Conservation (phyloP, 2,888 invertebrate genomes). For the Pogonocherus hispidulus region DNA sequence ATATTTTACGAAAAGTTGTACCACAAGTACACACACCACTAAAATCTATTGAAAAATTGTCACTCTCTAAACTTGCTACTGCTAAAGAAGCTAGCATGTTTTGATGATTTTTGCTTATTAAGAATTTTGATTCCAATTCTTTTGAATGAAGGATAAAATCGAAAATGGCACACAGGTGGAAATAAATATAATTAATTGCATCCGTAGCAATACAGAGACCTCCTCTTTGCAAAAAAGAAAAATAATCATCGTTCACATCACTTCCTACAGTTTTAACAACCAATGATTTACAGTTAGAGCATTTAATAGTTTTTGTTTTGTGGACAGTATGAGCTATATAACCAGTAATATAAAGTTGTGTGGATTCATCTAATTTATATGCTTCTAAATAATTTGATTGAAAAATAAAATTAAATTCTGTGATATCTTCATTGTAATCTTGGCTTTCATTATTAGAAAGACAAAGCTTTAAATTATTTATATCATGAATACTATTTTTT, state of each 20-base stretch:
- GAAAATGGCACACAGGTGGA: neutral
- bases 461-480: neutral
- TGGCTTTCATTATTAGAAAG: neutral
- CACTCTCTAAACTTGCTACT: neutral
- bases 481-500: neutral
- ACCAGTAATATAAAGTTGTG: too few species aligned
- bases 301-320: too few species aligned
- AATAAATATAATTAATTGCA: neutral
- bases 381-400: neutral
- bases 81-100: neutral
- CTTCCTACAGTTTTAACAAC: too few species aligned
- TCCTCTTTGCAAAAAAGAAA: too few species aligned
- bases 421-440: neutral
- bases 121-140: neutral
- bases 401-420: neutral
- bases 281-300: too few species aligned
- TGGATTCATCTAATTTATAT: too few species aligned
- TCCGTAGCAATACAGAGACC: neutral
- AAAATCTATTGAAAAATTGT: neutral
- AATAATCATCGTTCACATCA: neutral
- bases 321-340: too few species aligned
- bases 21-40: neutral
- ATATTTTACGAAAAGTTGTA: neutral
- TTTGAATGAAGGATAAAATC: neutral
- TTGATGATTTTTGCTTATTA: neutral